Evolutionary conservation across 2,113 vertebrate species (phyloP).

Genomic region (Polyodon spathula): DNA sequence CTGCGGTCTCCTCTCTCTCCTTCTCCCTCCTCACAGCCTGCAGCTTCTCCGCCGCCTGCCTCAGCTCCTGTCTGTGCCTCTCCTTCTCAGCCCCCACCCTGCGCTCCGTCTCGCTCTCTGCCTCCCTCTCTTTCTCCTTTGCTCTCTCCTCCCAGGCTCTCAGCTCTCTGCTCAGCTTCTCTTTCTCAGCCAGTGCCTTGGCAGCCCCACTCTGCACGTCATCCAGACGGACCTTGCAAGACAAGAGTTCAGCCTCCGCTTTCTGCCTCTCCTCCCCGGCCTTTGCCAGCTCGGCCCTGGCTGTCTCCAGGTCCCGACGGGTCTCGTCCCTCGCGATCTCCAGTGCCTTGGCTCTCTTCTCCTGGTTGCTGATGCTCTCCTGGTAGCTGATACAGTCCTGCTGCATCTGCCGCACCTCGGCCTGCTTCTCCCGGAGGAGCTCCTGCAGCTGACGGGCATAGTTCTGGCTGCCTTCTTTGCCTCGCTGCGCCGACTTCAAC

Average conservation of each 20-base stretch:
- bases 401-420: conserved; percentile 86
- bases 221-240: conserved; percentile 58
- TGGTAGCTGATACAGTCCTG: conserved; percentile 83
- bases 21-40: conserved; percentile 65
- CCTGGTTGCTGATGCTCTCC: conserved; percentile 79
- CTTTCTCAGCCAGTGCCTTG: conserved; percentile 59
- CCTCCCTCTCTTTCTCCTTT: conserved; percentile 22
- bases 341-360: conserved; percentile 68
- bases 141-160: conserved; percentile 42
- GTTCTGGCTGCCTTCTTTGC: conserved; percentile 60
- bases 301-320: conserved; percentile 54
- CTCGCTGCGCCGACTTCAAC: conserved; percentile 64
- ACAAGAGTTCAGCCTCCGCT: conserved; percentile 57
- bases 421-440: conserved; percentile 84
- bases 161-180: conserved; percentile 53
- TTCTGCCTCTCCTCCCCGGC: conserved; percentile 51
- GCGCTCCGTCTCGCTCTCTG: conserved; percentile 46
- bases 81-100: conserved; percentile 59
- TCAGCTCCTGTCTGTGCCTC: conserved; percentile 42
- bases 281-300: conserved; percentile 44
- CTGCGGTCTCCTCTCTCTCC: conserved; percentile 59
- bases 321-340: conserved; percentile 64
- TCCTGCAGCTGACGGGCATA: conserved; percentile 82
- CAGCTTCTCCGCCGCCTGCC: conserved; percentile 70
- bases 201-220: conserved; percentile 66